Base-by-base conservation (phyloP, 2,797 vertebrate genomes). In the Anguilla marmorata region DNA sequence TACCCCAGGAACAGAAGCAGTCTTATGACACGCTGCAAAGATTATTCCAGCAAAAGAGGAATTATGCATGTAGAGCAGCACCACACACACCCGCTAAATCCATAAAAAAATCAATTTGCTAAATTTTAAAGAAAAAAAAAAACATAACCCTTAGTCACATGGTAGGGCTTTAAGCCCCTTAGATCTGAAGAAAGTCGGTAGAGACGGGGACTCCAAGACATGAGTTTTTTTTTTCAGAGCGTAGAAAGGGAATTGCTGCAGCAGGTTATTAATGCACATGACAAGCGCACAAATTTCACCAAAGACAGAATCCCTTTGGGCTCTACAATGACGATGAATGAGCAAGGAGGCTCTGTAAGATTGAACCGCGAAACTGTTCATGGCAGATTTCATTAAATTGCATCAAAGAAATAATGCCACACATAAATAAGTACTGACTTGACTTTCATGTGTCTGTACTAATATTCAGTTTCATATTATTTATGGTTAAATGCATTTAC, bases 401-500 rank as follows among this genome's bases (percentile, higher is more conserved):
- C 79, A 41, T 76, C 33, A 41, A 76, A 76, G 33, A 41, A 14
- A 41, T 76, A 82, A 82, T 48, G 41, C 79, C 79, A 82, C 45
- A 48, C 24, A 48, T 48, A 50, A 50, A 82, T 48, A 82, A 11
- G 45, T n/a, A 45, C 19, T 41, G 12, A 7, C 74, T 74, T 33
- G 30, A 74, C 69, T 74, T 74, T 6, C 27, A 12, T 12, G 11
- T 79, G 33, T 45, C 37, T 37, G 14, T 45, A 45, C 4, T 45
- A 74, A 74, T 74, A 37, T 79, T 45, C 37, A 41, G 12, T 41
- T 79, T 45, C 16, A 45, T 21, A 41, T 79, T 79, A 21, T 79
- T 37, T 41, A 41, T 45, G 0, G 74, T 37, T 21, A 41, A 74
- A 74, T 74, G 69, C 30, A 37, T 74, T 74, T 74, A 2, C 5